Evolutionary conservation across 2,888 invertebrate genomes (phyloP), one percentile per base, ranked within the genome.

Genomic region (Phragmatobia fuliginosa): DNA sequence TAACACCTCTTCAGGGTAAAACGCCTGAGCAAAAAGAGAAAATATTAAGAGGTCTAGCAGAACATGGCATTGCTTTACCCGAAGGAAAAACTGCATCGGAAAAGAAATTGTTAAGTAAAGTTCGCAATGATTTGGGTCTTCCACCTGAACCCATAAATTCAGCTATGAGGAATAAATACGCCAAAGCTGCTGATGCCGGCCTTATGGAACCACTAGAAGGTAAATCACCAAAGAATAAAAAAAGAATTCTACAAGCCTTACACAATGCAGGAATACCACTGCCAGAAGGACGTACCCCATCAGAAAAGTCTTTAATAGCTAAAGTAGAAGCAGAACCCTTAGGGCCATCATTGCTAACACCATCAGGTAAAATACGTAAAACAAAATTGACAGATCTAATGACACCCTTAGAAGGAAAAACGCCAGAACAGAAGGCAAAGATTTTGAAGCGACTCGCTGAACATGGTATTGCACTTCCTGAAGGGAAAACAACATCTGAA

Each of bases 31-130:
- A 78, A 38, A 84, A 86, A 74, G 71, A 71, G 61, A 67, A 64
- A 64, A 71, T 71, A 25, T n/a, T 71, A 41, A 33, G 21, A 52
- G 67, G 67, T 10, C 28, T 67, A 11, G 52, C 45, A 38, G 52
- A 61, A 25, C 45, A 52, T 10, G 87, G 87, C 0, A 58, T 87
- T 0, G 81, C 85, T 0, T 67, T 88, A 0, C 86, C 87, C 0
- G 82, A 83, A 41, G 83, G 71, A 0, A 77, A 84, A 77, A 79
- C 83, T 0, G 31, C 79, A 6, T 85, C 87, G 0, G 87, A 88
- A 68, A 82, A 74, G 14, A 49, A 52, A 14, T 52, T 64, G 16
- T 25, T 45, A 18, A 33, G 18, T n/a, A 62, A 67, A 62, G 28
- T 67, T 21, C 49, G 67, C 1, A 18, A 33, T 21, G 67, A 28